A percentile compares a stretch with the other conserved stretches of the same genome.
Conservation (phyloP, 1,140 invertebrate genomes). For the Drosophila insularis region DNA sequence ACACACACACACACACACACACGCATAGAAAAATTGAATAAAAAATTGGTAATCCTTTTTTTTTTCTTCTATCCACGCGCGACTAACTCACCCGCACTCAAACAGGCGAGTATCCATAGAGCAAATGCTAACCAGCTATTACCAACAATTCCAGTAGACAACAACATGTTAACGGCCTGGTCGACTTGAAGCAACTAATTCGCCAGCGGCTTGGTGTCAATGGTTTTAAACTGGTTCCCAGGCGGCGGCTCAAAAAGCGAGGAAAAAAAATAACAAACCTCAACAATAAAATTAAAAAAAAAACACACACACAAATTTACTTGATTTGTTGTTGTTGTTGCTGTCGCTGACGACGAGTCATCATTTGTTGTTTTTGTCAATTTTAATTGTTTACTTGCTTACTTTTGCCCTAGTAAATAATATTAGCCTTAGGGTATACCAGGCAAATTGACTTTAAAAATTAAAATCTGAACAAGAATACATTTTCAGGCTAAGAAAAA, state of each 20-base stretch:
- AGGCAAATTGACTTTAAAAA: too few relatives aligned
- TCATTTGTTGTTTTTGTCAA: constrained; percentile 36
- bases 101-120: constrained; percentile 17
- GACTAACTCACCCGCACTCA: constrained; percentile 52
- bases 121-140: constrained; percentile 7
- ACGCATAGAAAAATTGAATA: background rate
- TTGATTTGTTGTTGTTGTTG: constrained; percentile 33
- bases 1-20: constrained; percentile 43
- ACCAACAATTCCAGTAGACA: constrained; percentile 30
- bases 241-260: constrained; percentile 8
- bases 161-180: constrained; percentile 52
- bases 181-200: constrained; percentile 60
- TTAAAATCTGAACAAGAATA: too few relatives aligned
- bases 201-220: constrained; percentile 45
- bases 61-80: too few relatives aligned
- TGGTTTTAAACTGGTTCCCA: constrained; percentile 73
- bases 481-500: too few relatives aligned
- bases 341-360: constrained; percentile 41
- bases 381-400: constrained; percentile 64
- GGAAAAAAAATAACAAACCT: constrained; percentile 7
- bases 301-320: background rate
- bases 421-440: background rate
- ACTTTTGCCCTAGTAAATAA: constrained; percentile 7
- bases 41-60: background rate
- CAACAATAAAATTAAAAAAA: background rate